These are phyloP conservation scores for Trichonephila clavipes DNA, from an alignment of 1,140 invertebrate genomes.

Conservation along the genomic window DNA sequence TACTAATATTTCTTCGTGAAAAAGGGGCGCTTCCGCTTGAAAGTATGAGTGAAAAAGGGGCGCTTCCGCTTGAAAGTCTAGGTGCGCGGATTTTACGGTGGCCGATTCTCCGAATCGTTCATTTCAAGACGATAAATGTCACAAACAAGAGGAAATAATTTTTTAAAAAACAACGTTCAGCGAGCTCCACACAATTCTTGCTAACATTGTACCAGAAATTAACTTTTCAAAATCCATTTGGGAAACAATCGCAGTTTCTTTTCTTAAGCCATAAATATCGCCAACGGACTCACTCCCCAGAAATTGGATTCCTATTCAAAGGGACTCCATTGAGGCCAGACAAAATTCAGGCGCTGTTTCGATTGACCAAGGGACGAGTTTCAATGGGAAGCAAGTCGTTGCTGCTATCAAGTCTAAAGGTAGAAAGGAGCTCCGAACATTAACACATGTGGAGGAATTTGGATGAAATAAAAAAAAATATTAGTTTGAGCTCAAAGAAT, in stretches of 20 bases:
- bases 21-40: no score
- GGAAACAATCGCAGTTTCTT: neutral
- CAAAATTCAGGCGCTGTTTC: constrained; percentile 42
- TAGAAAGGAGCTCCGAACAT: constrained; percentile 35
- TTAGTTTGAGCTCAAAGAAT: neutral
- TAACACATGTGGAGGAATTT: neutral
- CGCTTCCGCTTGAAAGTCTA: no score
- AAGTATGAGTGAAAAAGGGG: no score
- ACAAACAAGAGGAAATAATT: no score
- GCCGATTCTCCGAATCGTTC: no score
- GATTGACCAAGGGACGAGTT: neutral
- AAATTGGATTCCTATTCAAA: neutral
- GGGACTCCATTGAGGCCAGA: constrained; percentile 32
- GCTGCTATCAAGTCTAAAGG: neutral
- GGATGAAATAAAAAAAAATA: constrained; percentile 6
- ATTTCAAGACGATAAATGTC: no score
- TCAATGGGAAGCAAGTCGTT: neutral
- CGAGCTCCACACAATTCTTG: no score
- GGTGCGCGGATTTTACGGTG: no score
- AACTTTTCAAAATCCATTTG: neutral
- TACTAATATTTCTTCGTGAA: no score
- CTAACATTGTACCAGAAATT: no score
- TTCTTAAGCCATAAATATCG: neutral
- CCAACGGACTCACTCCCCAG: neutral
- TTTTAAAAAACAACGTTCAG: no score